Conservation (phyloP, 2,113 vertebrate species). For the Taurulus bubalis region DNA sequence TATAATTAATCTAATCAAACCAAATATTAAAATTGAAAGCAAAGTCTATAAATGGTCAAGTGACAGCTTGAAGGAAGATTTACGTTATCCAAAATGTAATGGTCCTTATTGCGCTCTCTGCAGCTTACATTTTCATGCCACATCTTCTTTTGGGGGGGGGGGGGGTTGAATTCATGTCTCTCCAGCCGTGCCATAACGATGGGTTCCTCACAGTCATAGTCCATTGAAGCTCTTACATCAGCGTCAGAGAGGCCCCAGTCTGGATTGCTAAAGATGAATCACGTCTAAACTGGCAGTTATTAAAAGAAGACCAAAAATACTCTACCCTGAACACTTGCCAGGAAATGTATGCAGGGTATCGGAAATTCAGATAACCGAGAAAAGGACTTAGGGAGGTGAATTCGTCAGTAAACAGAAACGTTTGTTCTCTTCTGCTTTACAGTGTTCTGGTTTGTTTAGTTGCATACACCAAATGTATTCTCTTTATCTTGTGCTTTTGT, state of each 20-base stretch:
- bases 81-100: not conserved
- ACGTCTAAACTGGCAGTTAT: constrained; percentile 63
- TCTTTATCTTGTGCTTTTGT: not conserved
- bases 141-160: constrained; percentile 17
- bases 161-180: not conserved
- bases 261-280: constrained; percentile 58
- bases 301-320: constrained; percentile 64
- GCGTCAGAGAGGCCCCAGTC: constrained; percentile 60
- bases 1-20: not conserved
- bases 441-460: constrained; percentile 7
- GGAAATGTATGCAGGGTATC: constrained; percentile 41
- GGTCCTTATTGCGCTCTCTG: not conserved
- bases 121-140: not conserved
- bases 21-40: not conserved
- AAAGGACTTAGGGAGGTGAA: constrained; percentile 28
- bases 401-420: constrained; percentile 10
- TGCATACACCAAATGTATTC: not conserved
- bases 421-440: not conserved
- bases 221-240: constrained; percentile 60
- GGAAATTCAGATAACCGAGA: constrained; percentile 20
- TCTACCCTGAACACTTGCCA: constrained; percentile 24
- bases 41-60: not conserved
- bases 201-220: constrained; percentile 14
- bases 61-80: not conserved
- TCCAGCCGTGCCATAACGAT: constrained; percentile 19